A percentile compares a stretch with the other conserved stretches of the same genome.
Conservation (phyloP, 2,888 invertebrate species). For the Orthosia gothica region DNA sequence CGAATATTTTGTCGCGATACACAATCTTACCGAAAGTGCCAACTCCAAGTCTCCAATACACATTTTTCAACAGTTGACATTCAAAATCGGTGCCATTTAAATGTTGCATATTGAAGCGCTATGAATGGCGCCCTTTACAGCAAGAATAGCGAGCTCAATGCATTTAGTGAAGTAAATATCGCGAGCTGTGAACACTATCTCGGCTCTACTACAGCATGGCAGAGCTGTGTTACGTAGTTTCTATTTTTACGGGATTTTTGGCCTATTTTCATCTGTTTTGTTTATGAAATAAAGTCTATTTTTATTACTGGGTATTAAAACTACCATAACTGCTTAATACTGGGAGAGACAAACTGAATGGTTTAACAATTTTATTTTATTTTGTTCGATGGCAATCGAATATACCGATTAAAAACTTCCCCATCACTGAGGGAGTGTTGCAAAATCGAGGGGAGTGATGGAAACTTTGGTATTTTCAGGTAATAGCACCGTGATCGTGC, state of each 20-base stretch:
- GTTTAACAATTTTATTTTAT: no score
- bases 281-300: neutral
- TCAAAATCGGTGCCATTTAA: conserved; percentile 52
- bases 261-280: conserved; percentile 1
- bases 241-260: conserved; percentile 35
- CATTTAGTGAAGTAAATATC: conserved; percentile 66
- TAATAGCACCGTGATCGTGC: no score
- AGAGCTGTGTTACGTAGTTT: conserved; percentile 19
- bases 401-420: no score
- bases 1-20: conserved; percentile 11
- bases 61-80: conserved; percentile 35
- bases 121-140: conserved; percentile 52
- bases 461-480: no score
- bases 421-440: no score
- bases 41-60: conserved; percentile 3
- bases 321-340: no score
- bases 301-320: no score
- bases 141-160: conserved; percentile 55
- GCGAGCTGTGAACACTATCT: conserved; percentile 61
- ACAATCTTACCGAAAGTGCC: conserved; percentile 15
- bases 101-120: conserved; percentile 41
- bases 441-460: no score
- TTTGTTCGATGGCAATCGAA: no score
- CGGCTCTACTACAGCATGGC: conserved; percentile 32
- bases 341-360: no score